A percentile compares a stretch with the other conserved stretches of the same genome.
phyloP scores from a whole-genome alignment of 2,888 invertebrate genomes.

The Cotesia congregata region DNA sequence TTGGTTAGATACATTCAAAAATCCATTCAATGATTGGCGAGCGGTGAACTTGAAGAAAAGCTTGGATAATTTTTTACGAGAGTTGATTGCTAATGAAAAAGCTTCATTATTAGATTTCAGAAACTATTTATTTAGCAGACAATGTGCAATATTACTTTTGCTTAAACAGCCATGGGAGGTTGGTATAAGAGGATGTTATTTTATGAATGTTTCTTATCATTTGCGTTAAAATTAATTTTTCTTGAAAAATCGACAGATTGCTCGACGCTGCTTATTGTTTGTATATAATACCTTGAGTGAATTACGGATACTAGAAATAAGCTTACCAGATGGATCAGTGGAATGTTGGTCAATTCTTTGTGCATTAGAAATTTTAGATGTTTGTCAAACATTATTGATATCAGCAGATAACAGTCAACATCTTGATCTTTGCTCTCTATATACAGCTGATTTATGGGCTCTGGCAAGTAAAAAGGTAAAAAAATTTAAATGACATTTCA shows the following conservation, averaged over 20 bases:
- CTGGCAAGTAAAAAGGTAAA: conserved; percentile 87
- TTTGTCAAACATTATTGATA: conserved; percentile 79
- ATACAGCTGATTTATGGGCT: conserved; percentile 89
- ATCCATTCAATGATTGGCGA: conserved; percentile 84
- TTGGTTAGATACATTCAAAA: conserved; percentile 88
- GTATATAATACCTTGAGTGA: conserved; percentile 92
- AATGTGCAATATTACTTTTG: conserved; percentile 86
- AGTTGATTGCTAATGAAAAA: conserved; percentile 65
- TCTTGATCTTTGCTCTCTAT: conserved; percentile 82
- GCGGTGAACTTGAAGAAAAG: conserved; percentile 80
- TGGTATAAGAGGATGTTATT: conserved; percentile 54
- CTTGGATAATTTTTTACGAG: conserved; percentile 73
- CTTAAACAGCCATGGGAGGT: conserved; percentile 87
- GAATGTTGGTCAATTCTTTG: conserved; percentile 95
- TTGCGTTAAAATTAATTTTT: not conserved
- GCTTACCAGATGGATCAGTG: conserved; percentile 85
- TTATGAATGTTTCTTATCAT: not conserved
- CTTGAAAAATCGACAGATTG: conserved; percentile 75
- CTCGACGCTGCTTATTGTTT: conserved; percentile 89
- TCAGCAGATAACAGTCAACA: conserved; percentile 76
- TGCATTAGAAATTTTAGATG: conserved; percentile 88
- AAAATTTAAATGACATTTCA: not conserved
- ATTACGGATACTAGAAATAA: conserved; percentile 84
- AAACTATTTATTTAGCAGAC: conserved; percentile 93
- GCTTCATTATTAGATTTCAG: conserved; percentile 90